Percentiles rank a stretch among this genome's conserved stretches.
Evolutionary conservation across 1,140 invertebrate species (phyloP).

Genomic region (Brachionus rubens): DNA sequence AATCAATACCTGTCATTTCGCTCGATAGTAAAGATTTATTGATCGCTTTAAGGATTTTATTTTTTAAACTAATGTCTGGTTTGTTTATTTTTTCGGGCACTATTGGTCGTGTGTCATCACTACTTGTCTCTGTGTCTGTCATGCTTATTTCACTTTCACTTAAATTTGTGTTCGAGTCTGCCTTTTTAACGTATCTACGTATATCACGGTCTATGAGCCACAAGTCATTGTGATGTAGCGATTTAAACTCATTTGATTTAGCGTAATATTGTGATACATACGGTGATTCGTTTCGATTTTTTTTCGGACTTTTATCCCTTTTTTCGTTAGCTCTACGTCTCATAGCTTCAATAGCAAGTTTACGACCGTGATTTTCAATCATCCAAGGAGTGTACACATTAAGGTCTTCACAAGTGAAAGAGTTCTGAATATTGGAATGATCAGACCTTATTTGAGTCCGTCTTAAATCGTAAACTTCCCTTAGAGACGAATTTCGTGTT

Average conservation of each 20-base stretch:
- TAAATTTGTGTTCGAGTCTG: background rate
- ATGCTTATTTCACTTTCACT: conserved; percentile 8
- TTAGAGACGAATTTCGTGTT: conserved; percentile 19
- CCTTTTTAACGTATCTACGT: background rate
- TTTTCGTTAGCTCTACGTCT: background rate
- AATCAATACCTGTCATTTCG: conserved; percentile 37
- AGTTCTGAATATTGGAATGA: background rate
- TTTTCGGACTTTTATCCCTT: background rate
- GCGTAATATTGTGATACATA: conserved; percentile 39
- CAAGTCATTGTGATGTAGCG: background rate
- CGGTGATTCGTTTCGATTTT: background rate
- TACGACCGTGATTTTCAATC: conserved; percentile 22
- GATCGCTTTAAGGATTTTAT: conserved; percentile 36
- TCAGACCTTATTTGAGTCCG: background rate
- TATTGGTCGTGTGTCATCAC: conserved; percentile 38
- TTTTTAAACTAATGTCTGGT: conserved; percentile 24
- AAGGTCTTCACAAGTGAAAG: background rate
- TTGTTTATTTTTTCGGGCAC: conserved; percentile 42
- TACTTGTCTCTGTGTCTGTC: conserved; percentile 29
- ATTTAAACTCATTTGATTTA: background rate
- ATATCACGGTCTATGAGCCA: conserved; percentile 14
- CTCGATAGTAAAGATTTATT: conserved; percentile 16
- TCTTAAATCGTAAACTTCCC: conserved; percentile 34
- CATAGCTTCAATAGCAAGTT: background rate
- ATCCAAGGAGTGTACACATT: conserved; percentile 37